Evolutionary conservation across 2,113 vertebrate species (phyloP), one percentile per base, ranked within the genome.

Genomic region (Petroica traversi): DNA sequence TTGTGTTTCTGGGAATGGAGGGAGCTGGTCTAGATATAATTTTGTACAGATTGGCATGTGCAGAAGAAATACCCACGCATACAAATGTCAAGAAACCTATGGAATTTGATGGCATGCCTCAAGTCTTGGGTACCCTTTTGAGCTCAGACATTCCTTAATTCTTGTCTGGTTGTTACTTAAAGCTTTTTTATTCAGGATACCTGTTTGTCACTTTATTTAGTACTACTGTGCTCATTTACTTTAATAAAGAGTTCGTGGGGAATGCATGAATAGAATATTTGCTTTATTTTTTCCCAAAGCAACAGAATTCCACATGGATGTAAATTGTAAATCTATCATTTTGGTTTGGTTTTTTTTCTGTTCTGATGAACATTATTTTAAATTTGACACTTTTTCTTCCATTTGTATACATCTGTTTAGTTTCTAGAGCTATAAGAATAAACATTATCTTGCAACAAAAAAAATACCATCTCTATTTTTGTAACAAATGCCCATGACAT

Each of bases 271-370:
- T n/a, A 14, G 31, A 26, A 5, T 58, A 22, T 69, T 55, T 48
- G 7, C 11, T 64, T 66, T 67, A 16, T 38, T 34, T 25, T 78
- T 58, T 45, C 22, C 12, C 45, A 66, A 69, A 81, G 7, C 2
- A 80, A 28, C 5, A 55, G 9, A 57, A 85, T 75, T 78, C 15
- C 16, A 79, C 14, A 16, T 46, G 13, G 5, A 71, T 67, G 5
- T 8, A 63, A 84, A 55, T 16, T 38, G 2, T n/a, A 75, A 74
- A 58, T 63, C 28, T 57, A 16, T 20, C n/a, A n/a, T n/a, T n/a
- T n/a, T 64, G 5, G 3, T 31, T 49, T 4, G 3, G 1, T 6
- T 6, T 3, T 29, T 38, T 48, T 24, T 3, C 15, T 64, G 3
- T 6, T 62, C 13, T 45, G 13, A 67, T 40, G 7, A 79, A 49